Percentiles rank a stretch among this genome's conserved stretches.
Conservation (phyloP, 2,888 invertebrate species). For the Rhimphoctona megacephalus region DNA sequence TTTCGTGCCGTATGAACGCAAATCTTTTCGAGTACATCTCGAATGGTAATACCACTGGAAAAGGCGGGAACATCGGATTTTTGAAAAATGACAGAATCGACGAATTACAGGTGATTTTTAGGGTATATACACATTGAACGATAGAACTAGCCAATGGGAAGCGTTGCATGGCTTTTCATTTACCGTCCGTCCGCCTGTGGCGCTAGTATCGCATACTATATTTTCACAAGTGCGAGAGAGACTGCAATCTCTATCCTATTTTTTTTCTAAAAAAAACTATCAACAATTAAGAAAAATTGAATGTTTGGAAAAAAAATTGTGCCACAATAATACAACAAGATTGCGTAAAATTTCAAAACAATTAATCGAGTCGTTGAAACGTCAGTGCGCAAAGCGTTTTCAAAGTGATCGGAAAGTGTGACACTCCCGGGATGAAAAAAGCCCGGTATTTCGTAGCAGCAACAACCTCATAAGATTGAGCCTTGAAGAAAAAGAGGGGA, state of each 20-base stretch:
- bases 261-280: background rate
- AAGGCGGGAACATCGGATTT: background rate
- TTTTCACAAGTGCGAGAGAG: background rate
- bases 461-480: background rate
- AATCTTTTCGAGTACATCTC: background rate
- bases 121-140: background rate
- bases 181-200: background rate
- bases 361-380: background rate
- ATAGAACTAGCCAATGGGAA: background rate
- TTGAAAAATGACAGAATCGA: background rate
- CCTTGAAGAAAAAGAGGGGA: slow-evolving; percentile 10
- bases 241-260: background rate
- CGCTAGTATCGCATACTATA: background rate
- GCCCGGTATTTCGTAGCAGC: slow-evolving; percentile 2
- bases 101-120: background rate
- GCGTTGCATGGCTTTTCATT: background rate
- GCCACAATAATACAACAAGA: background rate
- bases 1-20: background rate
- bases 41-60: background rate
- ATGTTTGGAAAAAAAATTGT: background rate
- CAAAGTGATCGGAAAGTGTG: slow-evolving; percentile 9
- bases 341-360: background rate
- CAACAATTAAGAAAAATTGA: background rate
- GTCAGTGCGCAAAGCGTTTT: slow-evolving; percentile 18
- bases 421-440: slow-evolving; percentile 20